Evolutionary conservation across 64 coral and sea anemone genomes (phyloP).

Genomic region (Anthopleura sola): DNA sequence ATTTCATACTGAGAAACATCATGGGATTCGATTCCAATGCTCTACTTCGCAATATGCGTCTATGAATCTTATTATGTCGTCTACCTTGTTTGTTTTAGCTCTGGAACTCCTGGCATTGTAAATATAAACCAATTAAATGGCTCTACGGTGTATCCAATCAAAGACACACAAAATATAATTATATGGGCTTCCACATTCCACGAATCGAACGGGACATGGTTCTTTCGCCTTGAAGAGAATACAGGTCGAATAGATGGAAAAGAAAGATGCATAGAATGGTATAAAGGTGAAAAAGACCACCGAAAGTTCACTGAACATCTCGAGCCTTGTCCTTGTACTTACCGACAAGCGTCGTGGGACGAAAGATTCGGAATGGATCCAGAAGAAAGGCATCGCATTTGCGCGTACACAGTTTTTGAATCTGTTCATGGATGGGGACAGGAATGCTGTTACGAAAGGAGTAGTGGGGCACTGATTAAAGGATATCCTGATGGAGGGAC

Average conservation of each 20-base stretch:
- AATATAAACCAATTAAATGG: background rate
- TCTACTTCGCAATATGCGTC: too few relatives aligned
- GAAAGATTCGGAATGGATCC: slow-evolving; percentile 12
- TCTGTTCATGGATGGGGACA: slow-evolving; percentile 37
- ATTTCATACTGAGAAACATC: too few relatives aligned
- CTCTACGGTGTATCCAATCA: background rate
- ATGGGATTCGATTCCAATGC: too few relatives aligned
- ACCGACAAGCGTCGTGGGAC: slow-evolving; percentile 22
- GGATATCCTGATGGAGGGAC: slow-evolving; percentile 35
- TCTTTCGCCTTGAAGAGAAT: slow-evolving; percentile 28
- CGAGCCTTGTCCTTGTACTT: slow-evolving; percentile 42
- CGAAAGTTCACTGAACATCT: background rate
- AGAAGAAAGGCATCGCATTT: background rate
- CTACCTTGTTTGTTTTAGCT: background rate
- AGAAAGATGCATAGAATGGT: slow-evolving; percentile 13
- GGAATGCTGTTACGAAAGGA: slow-evolving; percentile 29
- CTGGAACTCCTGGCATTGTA: background rate
- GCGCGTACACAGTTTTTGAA: slow-evolving; percentile 23
- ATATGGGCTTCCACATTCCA: background rate
- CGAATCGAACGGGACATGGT: background rate
- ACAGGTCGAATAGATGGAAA: background rate
- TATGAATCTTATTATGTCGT: too few relatives aligned
- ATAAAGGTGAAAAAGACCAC: background rate
- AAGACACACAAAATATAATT: background rate
- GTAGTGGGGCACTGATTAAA: slow-evolving; percentile 23